A percentile compares a stretch with the other conserved stretches of the same genome.
Evolutionary conservation across 2,888 invertebrate genomes (phyloP).

Genomic region (Orchesella flavescens): DNA sequence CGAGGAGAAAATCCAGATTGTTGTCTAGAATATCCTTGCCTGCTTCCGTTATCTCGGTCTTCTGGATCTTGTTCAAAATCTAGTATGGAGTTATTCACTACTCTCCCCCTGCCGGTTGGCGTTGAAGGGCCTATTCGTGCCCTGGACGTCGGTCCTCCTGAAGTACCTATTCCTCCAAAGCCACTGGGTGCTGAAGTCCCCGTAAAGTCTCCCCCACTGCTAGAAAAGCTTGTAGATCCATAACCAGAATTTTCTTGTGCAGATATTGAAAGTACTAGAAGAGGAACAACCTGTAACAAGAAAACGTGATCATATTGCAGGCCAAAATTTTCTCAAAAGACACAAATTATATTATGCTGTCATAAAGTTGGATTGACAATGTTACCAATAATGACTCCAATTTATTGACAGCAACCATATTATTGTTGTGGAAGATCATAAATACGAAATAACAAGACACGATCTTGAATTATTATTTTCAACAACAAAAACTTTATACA

Average conservation of each 20-base stretch:
- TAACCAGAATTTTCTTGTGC: conserved; percentile 12
- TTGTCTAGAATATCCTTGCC: not conserved
- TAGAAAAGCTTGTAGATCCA: conserved; percentile 25
- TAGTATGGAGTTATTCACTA: conserved; percentile 47
- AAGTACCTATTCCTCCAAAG: not conserved
- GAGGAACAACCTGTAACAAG: conserved; percentile 11
- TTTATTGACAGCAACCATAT: conserved; percentile 1
- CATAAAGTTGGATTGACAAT: not conserved
- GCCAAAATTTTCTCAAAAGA: conserved; percentile 15
- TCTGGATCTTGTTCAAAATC: conserved; percentile 15
- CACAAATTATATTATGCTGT: not conserved
- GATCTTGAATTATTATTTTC: conserved; percentile 1
- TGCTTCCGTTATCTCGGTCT: not conserved
- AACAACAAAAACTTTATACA: not conserved
- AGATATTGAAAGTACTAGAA: not conserved
- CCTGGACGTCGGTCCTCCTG: no score
- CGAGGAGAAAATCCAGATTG: not conserved
- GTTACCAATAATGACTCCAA: conserved; percentile 26
- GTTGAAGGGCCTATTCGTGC: not conserved
- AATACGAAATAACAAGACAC: conserved; percentile 5
- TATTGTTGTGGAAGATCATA: not conserved
- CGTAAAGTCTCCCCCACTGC: not conserved
- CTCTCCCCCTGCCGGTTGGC: conserved; percentile 20
- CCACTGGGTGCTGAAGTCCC: not conserved
- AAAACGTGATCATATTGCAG: not conserved